Conservation (phyloP, 2,888 invertebrate species). For the Amitus sp. region DNA sequence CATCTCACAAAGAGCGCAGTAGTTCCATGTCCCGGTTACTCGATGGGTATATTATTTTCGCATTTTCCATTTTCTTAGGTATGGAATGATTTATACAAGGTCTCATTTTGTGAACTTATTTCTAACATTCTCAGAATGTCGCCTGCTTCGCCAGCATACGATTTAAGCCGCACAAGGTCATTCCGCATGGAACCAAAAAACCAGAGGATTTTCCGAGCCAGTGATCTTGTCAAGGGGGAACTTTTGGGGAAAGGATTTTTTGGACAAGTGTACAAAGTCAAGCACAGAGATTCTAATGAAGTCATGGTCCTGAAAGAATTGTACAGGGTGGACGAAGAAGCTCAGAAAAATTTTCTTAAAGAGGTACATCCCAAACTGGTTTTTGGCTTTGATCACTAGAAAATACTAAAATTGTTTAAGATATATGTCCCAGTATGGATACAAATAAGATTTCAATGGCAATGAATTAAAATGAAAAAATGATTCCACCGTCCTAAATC, state of each 20-base stretch:
- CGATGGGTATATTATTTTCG: slow-evolving; percentile 77
- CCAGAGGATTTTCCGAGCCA: slow-evolving; percentile 88
- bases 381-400: no score
- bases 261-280: slow-evolving; percentile 92
- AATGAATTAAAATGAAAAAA: no score
- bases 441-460: no score
- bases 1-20: slow-evolving; percentile 81
- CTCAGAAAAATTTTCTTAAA: slow-evolving; percentile 92
- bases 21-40: slow-evolving; percentile 87
- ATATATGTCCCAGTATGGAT: no score
- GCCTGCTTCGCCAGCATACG: slow-evolving; percentile 68
- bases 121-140: slow-evolving; percentile 57
- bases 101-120: no score
- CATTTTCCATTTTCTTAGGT: no score
- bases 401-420: no score
- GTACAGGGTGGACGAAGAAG: slow-evolving; percentile 92
- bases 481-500: no score
- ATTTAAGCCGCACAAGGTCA: slow-evolving; percentile 87
- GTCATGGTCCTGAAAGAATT: slow-evolving; percentile 96
- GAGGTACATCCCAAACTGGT: slow-evolving; percentile 78
- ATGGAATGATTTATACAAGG: no score
- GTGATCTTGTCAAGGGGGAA: slow-evolving; percentile 89
- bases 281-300: slow-evolving; percentile 89
- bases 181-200: slow-evolving; percentile 80
- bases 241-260: slow-evolving; percentile 93